phyloP scores from a whole-genome alignment of 2,797 vertebrate species.

The Spea hammondii region DNA sequence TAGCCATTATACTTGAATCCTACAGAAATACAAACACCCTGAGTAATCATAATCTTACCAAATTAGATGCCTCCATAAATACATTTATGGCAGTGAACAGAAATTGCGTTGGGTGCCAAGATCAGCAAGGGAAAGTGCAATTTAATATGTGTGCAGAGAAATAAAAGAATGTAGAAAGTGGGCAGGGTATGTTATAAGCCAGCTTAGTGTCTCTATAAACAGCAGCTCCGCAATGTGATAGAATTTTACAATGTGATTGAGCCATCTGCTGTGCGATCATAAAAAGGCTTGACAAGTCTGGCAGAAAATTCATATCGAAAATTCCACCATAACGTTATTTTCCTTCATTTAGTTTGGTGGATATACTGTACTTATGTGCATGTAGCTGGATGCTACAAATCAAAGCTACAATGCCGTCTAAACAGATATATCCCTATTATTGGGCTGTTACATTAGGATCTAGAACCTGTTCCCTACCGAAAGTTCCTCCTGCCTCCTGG shows the following conservation, averaged over 20 bases:
- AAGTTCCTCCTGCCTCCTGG: too few relatives aligned
- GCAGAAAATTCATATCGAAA: constrained; percentile 32
- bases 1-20: background rate
- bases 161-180: constrained; percentile 26
- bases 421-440: too few relatives aligned
- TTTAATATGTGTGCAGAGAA: constrained; percentile 37
- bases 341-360: constrained; percentile 16
- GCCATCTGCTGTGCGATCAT: constrained; percentile 45
- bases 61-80: constrained; percentile 11
- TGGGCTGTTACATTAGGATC: too few relatives aligned
- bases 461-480: too few relatives aligned
- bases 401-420: too few relatives aligned
- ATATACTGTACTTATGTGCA: too few relatives aligned
- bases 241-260: constrained; percentile 40
- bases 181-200: constrained; percentile 35
- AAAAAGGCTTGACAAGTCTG: constrained; percentile 40
- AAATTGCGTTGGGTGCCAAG: constrained; percentile 11
- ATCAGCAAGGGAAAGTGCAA: constrained; percentile 28
- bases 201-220: constrained; percentile 45
- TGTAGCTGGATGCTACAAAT: too few relatives aligned
- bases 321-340: constrained; percentile 42
- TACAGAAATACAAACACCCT: constrained; percentile 2
- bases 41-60: background rate
- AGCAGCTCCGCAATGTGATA: constrained; percentile 41
- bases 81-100: constrained; percentile 1